Evolutionary conservation across 2,113 vertebrate species (phyloP).

Genomic region (Grantiella picta): DNA sequence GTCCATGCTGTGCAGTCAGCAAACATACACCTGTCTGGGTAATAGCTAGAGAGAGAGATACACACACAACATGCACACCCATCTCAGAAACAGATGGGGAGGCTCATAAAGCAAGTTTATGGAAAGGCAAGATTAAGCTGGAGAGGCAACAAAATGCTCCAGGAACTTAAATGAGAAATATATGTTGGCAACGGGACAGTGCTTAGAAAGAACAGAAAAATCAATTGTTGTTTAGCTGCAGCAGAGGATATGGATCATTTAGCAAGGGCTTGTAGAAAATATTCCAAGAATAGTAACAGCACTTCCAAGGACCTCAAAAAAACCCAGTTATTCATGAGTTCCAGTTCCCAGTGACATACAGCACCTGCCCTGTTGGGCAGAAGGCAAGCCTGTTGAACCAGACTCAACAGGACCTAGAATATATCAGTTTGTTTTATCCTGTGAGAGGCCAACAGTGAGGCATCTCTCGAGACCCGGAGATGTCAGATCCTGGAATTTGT

Average conservation of each 20-base stretch:
- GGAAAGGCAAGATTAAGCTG: constrained; percentile 35
- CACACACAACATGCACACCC: not conserved
- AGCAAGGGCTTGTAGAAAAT: constrained; percentile 22
- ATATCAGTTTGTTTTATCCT: not conserved
- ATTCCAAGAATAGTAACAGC: constrained; percentile 18
- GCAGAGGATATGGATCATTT: constrained; percentile 41
- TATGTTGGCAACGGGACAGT: constrained; percentile 41
- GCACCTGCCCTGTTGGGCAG: not conserved
- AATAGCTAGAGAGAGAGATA: not conserved
- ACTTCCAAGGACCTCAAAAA: not conserved
- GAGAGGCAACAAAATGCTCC: constrained; percentile 47
- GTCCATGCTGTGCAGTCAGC: not conserved
- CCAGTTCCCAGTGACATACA: not conserved
- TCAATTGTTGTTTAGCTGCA: constrained; percentile 55
- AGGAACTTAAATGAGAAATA: constrained; percentile 48
- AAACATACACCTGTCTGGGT: not conserved
- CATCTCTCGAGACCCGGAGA: not conserved
- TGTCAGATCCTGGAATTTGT: not conserved
- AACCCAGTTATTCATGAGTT: not conserved
- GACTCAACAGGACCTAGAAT: not conserved
- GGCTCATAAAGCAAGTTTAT: constrained; percentile 40
- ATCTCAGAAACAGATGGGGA: constrained; percentile 16
- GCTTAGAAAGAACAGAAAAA: constrained; percentile 53
- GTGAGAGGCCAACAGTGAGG: not conserved
- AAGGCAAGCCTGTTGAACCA: not conserved